Evolutionary conservation across 1,140 invertebrate species (phyloP).

Genomic region (Scaptomyza graminum): DNA sequence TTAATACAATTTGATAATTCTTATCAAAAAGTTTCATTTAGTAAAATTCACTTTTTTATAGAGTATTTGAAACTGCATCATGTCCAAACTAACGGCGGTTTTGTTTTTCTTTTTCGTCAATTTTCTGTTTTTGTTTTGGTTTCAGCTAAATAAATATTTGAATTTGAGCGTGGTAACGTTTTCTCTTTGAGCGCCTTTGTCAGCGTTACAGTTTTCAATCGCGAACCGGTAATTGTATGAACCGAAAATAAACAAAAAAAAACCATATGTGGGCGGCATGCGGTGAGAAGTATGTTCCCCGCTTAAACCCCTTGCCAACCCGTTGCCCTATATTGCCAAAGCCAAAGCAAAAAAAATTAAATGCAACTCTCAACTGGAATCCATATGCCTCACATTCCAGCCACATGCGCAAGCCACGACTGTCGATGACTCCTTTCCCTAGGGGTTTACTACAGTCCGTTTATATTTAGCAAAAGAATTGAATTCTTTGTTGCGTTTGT

Average conservation of each 20-base stretch:
- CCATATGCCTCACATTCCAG: conserved; percentile 35
- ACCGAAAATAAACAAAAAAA: no score
- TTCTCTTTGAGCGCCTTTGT: conserved; percentile 19
- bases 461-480: conserved; percentile 51
- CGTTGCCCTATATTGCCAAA: conserved; percentile 16
- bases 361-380: conserved; percentile 1
- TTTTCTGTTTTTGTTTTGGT: conserved; percentile 38
- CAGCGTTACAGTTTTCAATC: conserved; percentile 39
- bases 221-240: conserved; percentile 43
- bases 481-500: conserved; percentile 8
- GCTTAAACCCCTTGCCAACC: background rate
- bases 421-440: conserved; percentile 11
- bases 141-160: conserved; percentile 60
- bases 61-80: no score
- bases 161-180: conserved; percentile 33
- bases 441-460: conserved; percentile 21
- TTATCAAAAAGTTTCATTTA: no score
- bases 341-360: conserved; percentile 24
- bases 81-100: background rate
- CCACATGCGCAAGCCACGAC: conserved; percentile 35
- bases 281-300: no score
- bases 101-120: no score
- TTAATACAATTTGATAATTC: no score
- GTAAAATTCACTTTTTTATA: no score
- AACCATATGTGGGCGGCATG: conserved; percentile 15